These are phyloP conservation scores for Calephelis perditalis DNA, from an alignment of 2,888 invertebrate genomes.

Conservation along the genomic window DNA sequence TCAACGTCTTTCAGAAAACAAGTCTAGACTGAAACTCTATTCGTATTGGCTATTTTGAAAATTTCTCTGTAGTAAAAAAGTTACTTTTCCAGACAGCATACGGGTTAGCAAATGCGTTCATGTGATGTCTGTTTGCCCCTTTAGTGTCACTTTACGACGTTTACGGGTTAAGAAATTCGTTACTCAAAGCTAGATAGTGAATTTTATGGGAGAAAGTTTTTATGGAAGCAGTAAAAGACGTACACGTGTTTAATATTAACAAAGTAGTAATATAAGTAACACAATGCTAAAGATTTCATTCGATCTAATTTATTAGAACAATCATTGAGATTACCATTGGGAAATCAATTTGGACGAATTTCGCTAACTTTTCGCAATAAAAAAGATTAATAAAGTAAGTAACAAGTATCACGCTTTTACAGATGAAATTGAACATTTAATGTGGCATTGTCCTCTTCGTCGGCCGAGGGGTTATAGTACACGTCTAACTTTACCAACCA, in stretches of 20 bases:
- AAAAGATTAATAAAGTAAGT: no score
- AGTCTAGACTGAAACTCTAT: no score
- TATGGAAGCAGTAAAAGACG: not conserved
- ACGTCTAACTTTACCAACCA: no score
- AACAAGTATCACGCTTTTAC: no score
- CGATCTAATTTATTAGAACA: no score
- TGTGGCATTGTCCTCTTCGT: no score
- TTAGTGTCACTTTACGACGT: conserved; percentile 1
- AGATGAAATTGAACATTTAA: no score
- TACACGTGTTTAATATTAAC: not conserved
- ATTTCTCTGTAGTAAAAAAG: not conserved
- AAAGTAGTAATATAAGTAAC: no score
- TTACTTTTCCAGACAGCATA: not conserved
- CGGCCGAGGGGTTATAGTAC: not conserved
- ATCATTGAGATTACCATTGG: no score
- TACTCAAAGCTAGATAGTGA: not conserved
- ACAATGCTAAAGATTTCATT: no score
- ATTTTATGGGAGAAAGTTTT: not conserved
- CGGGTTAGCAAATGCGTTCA: not conserved
- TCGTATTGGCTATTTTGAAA: no score
- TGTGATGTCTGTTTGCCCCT: not conserved
- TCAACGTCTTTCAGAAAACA: no score
- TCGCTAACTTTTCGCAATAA: not conserved
- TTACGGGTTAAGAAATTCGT: conserved; percentile 1
- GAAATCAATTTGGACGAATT: not conserved